Conservation (phyloP, 2,113 vertebrate species). For the Psittacula cyanocephala region DNA sequence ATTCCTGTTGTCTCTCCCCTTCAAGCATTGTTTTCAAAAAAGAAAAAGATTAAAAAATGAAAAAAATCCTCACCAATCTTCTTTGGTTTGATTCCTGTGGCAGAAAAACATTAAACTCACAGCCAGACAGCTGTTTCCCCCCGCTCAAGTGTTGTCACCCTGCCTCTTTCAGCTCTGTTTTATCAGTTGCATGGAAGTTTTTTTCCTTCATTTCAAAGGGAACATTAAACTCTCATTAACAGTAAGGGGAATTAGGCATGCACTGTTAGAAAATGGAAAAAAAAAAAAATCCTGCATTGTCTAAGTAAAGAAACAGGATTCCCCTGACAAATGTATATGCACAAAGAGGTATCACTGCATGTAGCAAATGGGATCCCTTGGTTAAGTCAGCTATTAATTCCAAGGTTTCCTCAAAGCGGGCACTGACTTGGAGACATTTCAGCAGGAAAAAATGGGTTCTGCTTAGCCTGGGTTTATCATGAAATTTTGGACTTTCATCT, state of each 20-base stretch:
- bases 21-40: not conserved
- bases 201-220: constrained; percentile 49
- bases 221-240: constrained; percentile 64
- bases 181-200: not conserved
- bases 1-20: not conserved
- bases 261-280: constrained; percentile 7
- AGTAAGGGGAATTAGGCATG: constrained; percentile 50
- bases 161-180: constrained; percentile 24
- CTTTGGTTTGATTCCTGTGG: not conserved
- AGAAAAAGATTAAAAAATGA: not conserved
- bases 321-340: constrained; percentile 61
- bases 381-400: constrained; percentile 17
- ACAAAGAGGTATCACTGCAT: constrained; percentile 57
- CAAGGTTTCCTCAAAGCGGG: constrained; percentile 17
- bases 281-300: not conserved
- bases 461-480: constrained; percentile 46
- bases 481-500: constrained; percentile 61
- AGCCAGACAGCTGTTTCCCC: not conserved
- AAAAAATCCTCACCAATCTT: not conserved
- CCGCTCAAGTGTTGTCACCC: not conserved
- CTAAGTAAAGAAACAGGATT: constrained; percentile 58
- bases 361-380: constrained; percentile 26
- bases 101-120: constrained; percentile 35
- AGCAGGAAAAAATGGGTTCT: constrained; percentile 14
- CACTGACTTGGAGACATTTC: not conserved